phyloP scores from a whole-genome alignment of 2,888 invertebrate genomes.

The Quadriops clusia region DNA sequence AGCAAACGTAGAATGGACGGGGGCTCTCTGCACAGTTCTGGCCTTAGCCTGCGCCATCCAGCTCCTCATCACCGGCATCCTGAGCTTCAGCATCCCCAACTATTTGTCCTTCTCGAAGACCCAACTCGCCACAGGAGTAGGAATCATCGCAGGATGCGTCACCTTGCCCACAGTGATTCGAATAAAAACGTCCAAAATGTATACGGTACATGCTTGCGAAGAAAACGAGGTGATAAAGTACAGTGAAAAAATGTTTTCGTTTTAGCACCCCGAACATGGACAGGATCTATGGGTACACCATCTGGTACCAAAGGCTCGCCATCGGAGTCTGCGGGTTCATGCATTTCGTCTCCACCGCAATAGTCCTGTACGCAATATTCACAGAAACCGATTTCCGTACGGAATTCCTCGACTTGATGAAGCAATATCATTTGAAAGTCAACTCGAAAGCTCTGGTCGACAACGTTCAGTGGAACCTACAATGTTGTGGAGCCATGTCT shows the following conservation, averaged over 20 bases:
- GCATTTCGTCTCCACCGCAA: slow-evolving; percentile 14
- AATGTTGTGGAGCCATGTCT: slow-evolving; percentile 23
- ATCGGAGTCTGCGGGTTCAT: slow-evolving; percentile 17
- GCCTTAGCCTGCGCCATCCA: slow-evolving; percentile 32
- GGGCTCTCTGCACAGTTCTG: slow-evolving; percentile 26
- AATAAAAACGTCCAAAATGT: slow-evolving; percentile 21
- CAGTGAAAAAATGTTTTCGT: slow-evolving; percentile 1
- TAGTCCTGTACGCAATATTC: slow-evolving; percentile 12
- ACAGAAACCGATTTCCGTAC: slow-evolving; percentile 9
- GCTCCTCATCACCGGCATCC: slow-evolving; percentile 39
- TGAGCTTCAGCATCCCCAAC: slow-evolving; percentile 20
- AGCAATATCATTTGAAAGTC: slow-evolving; percentile 8
- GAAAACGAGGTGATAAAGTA: slow-evolving; percentile 1
- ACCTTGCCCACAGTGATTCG: slow-evolving; percentile 22
- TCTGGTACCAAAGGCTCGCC: slow-evolving; percentile 22
- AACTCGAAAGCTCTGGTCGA: slow-evolving; percentile 21
- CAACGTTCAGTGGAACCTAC: slow-evolving; percentile 22
- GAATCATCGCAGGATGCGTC: slow-evolving; percentile 20
- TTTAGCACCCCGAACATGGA: slow-evolving; percentile 18
- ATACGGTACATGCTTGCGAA: slow-evolving; percentile 2
- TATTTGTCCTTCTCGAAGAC: slow-evolving; percentile 18
- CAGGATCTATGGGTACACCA: slow-evolving; percentile 20
- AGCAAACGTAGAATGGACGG: slow-evolving; percentile 27
- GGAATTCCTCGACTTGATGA: slow-evolving; percentile 11
- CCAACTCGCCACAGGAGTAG: slow-evolving; percentile 18